A percentile compares a stretch with the other conserved stretches of the same genome.
Evolutionary conservation across 2,888 invertebrate genomes (phyloP).

Genomic region (Ectropis crepuscularia): DNA sequence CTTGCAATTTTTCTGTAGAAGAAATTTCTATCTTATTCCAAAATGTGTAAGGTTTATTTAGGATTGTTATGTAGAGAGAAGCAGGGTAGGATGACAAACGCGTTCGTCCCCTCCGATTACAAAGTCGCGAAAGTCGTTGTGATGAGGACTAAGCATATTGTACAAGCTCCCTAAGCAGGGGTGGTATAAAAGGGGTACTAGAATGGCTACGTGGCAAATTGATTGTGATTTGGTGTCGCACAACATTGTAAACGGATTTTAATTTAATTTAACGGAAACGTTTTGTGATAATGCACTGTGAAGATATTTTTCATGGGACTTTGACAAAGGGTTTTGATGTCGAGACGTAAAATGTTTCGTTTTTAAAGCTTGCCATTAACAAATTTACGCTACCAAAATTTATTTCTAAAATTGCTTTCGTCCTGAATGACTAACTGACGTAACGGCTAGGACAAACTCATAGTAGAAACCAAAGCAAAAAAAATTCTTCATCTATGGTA

Average conservation of each 20-base stretch:
- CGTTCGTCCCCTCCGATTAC: constrained; percentile 79
- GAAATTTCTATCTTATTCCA: constrained; percentile 40
- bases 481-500: no score
- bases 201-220: constrained; percentile 75
- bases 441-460: no score
- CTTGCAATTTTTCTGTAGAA: constrained; percentile 58
- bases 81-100: constrained; percentile 76
- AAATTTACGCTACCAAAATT: no score
- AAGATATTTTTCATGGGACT: constrained; percentile 28
- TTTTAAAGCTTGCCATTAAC: background rate
- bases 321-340: constrained; percentile 16
- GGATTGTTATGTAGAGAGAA: constrained; percentile 35
- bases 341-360: constrained; percentile 1
- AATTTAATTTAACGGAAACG: constrained; percentile 63
- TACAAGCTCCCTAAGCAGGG: constrained; percentile 56
- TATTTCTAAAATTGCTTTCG: no score
- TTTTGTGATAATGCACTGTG: constrained; percentile 39
- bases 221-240: constrained; percentile 72
- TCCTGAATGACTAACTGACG: no score
- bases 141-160: constrained; percentile 80
- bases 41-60: constrained; percentile 41
- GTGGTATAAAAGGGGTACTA: constrained; percentile 68
- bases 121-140: constrained; percentile 72
- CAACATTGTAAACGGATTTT: constrained; percentile 65
- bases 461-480: no score